These are phyloP conservation scores for Cryptomyrus ogoouensis DNA, from an alignment of 2,113 vertebrate genomes.

Conservation along the genomic window DNA sequence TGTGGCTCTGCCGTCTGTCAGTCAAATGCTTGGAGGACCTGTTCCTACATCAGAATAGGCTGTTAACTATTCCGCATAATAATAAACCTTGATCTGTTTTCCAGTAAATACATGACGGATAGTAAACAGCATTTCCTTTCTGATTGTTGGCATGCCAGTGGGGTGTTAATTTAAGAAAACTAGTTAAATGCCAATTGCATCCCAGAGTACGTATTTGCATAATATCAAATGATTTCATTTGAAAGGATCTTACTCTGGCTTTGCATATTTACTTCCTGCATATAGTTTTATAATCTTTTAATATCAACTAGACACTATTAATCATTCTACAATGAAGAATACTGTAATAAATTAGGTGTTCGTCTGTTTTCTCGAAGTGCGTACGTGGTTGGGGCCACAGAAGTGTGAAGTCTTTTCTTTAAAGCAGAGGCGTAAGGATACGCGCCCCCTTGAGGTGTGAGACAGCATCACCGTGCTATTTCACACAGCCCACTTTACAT, in stretches of 20 bases:
- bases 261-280: background rate
- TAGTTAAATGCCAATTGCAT: slow-evolving; percentile 9
- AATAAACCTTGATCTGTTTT: background rate
- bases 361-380: background rate
- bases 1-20: background rate
- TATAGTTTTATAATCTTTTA: slow-evolving; percentile 1
- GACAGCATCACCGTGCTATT: background rate
- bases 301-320: background rate
- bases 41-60: background rate
- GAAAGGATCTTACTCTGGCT: background rate
- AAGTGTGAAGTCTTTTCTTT: background rate
- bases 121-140: background rate
- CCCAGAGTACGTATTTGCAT: background rate
- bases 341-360: background rate
- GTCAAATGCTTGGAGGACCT: background rate
- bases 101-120: background rate
- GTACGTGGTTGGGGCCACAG: background rate
- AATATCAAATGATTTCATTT: background rate
- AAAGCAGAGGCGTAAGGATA: background rate
- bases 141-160: background rate
- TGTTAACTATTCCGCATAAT: background rate
- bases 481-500: background rate
- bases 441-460: background rate
- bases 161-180: slow-evolving; percentile 3
- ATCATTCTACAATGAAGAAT: background rate